Evolutionary conservation across 2,888 invertebrate genomes (phyloP).

Genomic region (Tachina fera): DNA sequence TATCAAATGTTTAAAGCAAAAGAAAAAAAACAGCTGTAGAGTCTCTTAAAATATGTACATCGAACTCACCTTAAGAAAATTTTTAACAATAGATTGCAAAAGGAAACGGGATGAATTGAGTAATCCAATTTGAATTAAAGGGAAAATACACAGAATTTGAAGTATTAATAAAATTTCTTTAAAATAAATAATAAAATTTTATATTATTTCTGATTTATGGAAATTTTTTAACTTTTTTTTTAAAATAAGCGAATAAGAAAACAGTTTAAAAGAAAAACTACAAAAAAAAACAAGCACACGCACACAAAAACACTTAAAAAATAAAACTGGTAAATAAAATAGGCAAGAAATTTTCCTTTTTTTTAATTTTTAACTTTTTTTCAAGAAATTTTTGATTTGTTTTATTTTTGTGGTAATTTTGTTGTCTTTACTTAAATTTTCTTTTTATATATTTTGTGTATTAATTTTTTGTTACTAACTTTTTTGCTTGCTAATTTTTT

Average conservation of each 20-base stretch:
- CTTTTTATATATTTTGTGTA: slow-evolving; percentile 9
- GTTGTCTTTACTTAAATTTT: neutral
- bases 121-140: slow-evolving; percentile 38
- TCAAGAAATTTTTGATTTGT: neutral
- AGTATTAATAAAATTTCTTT: slow-evolving; percentile 37
- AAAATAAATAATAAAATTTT: slow-evolving; percentile 30
- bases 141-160: slow-evolving; percentile 15
- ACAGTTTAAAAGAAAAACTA: slow-evolving; percentile 8
- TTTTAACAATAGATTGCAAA: slow-evolving; percentile 17
- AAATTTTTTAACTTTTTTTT: slow-evolving; percentile 1
- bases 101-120: slow-evolving; percentile 17
- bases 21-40: slow-evolving; percentile 44
- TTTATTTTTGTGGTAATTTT: neutral
- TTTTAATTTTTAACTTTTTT: neutral
- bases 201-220: neutral
- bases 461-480: slow-evolving; percentile 18
- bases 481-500: slow-evolving; percentile 28
- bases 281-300: neutral
- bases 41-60: slow-evolving; percentile 24
- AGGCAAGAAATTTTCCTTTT: slow-evolving; percentile 17
- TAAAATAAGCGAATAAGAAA: slow-evolving; percentile 14
- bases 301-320: slow-evolving; percentile 24
- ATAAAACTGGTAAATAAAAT: slow-evolving; percentile 27
- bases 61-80: slow-evolving; percentile 61
- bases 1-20: slow-evolving; percentile 46